A percentile compares a stretch with the other conserved stretches of the same genome.
phyloP scores from a whole-genome alignment of 2,797 vertebrate species.

The Xiphophorus birchmanni region DNA sequence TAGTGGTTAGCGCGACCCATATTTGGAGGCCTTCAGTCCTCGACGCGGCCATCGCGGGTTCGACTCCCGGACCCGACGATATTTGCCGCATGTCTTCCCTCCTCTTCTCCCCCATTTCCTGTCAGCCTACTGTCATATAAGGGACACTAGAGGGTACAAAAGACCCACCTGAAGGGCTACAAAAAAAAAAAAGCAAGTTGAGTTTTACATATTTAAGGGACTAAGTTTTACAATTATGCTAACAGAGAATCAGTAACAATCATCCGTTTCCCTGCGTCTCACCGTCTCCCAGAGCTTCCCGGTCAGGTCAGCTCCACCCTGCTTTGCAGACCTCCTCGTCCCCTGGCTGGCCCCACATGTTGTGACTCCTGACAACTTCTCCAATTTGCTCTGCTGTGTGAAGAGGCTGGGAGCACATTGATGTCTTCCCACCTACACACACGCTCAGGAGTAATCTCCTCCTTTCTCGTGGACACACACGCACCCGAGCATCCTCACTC shows the following conservation, averaged over 20 bases:
- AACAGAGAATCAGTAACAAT: not conserved
- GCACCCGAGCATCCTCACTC: conserved; percentile 29
- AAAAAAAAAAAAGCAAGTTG: not conserved
- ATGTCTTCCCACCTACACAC: conserved; percentile 80
- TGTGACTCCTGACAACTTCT: conserved; percentile 93
- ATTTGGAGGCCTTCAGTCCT: too few species aligned
- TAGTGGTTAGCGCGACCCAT: too few species aligned
- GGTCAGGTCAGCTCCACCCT: conserved; percentile 66
- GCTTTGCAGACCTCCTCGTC: conserved; percentile 65
- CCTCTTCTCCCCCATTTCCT: too few species aligned
- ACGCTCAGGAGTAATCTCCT: conserved; percentile 38
- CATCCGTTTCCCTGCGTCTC: conserved; percentile 20
- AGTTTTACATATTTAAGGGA: not conserved
- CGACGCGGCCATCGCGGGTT: too few species aligned
- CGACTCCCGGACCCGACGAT: too few species aligned
- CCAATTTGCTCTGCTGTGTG: conserved; percentile 92
- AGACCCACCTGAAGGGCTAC: too few species aligned
- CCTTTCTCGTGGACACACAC: conserved; percentile 21
- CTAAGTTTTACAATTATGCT: not conserved
- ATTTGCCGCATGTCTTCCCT: too few species aligned
- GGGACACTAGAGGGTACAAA: too few species aligned
- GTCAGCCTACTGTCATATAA: too few species aligned
- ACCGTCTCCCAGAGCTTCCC: conserved; percentile 58
- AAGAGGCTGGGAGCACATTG: conserved; percentile 87
- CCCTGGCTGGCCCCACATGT: conserved; percentile 81